A percentile compares a stretch with the other conserved stretches of the same genome.
These are phyloP conservation scores for Eulemur rufifrons DNA, from an alignment of 2,113 vertebrate species.

Conservation along the genomic window DNA sequence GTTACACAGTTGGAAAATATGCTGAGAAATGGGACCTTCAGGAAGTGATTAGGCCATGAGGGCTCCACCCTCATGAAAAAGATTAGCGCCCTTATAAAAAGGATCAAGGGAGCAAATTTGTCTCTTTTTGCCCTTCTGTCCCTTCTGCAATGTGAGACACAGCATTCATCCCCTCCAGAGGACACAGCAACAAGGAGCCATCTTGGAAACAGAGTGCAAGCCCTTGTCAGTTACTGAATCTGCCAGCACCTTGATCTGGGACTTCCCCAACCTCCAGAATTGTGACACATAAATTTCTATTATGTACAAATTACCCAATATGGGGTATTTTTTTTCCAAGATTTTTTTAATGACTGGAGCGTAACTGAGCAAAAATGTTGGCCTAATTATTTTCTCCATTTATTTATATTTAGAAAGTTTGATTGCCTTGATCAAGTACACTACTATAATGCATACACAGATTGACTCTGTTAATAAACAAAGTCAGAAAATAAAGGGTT, in stretches of 20 bases:
- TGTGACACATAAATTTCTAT: background rate
- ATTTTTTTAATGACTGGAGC: background rate
- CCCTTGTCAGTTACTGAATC: background rate
- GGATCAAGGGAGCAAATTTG: background rate
- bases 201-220: background rate
- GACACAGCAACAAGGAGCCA: background rate
- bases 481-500: constrained; percentile 31
- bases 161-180: background rate
- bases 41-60: background rate
- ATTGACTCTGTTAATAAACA: constrained; percentile 26
- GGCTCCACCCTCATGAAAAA: background rate
- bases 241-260: background rate
- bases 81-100: background rate
- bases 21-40: background rate
- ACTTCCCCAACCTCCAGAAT: background rate
- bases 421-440: constrained; percentile 2
- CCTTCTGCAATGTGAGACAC: background rate
- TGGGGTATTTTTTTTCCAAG: background rate
- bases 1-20: background rate
- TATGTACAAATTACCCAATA: background rate
- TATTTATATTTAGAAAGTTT: constrained; percentile 27
- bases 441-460: background rate
- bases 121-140: background rate
- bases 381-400: background rate
- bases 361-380: background rate